Evolutionary conservation across 1,140 invertebrate species (phyloP).

Genomic region (Lepidotrigona ventralis): DNA sequence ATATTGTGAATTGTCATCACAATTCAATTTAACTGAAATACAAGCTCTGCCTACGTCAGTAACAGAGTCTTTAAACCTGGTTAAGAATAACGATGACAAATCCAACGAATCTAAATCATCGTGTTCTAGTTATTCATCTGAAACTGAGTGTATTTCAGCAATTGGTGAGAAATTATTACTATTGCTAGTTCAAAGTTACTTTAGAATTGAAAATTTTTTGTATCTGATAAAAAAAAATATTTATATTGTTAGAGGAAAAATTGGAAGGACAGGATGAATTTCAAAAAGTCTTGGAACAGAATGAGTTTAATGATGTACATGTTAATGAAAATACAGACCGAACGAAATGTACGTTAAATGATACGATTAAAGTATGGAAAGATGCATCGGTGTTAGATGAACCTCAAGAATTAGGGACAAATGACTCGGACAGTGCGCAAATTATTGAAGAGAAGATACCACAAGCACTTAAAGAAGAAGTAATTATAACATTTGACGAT

Average conservation of each 20-base stretch:
- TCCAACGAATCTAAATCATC: neutral
- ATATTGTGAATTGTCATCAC: constrained; percentile 62
- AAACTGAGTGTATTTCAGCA: constrained; percentile 16
- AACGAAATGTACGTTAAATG: constrained; percentile 24
- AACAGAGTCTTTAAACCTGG: neutral
- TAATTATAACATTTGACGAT: constrained; percentile 69
- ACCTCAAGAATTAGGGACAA: constrained; percentile 3
- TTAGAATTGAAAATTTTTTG: neutral
- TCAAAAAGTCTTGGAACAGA: neutral
- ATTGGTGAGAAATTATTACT: constrained; percentile 38
- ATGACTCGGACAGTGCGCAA: neutral
- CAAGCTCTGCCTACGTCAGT: constrained; percentile 48
- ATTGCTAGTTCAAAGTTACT: constrained; percentile 16
- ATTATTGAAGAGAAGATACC: constrained; percentile 13
- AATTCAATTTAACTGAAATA: constrained; percentile 64
- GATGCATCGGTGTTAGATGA: constrained; percentile 58
- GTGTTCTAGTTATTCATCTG: neutral
- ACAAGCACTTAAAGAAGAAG: constrained; percentile 51
- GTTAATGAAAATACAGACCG: constrained; percentile 11
- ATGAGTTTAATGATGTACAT: constrained; percentile 5
- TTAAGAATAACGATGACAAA: neutral
- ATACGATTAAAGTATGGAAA: constrained; percentile 70
- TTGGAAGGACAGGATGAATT: neutral
- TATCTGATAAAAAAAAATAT: constrained; percentile 2
- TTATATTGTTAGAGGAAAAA: neutral